Evolutionary conservation across 2,113 vertebrate species (phyloP).

Genomic region (Clarias gariepinus): DNA sequence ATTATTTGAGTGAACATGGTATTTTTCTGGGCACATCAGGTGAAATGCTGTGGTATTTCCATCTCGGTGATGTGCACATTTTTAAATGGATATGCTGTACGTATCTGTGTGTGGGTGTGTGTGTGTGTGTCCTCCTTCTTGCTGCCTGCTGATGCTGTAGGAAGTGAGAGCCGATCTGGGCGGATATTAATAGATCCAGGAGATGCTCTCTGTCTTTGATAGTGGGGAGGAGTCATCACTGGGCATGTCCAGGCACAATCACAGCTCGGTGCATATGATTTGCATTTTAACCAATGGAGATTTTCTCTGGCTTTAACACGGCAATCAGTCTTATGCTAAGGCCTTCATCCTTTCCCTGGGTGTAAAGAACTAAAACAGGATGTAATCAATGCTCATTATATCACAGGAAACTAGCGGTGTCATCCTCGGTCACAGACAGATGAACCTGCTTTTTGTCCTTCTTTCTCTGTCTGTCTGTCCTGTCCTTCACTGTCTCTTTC

Average conservation of each 20-base stretch:
- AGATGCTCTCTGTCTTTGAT: conserved; percentile 40
- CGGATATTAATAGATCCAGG: conserved; percentile 64
- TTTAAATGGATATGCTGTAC: background rate
- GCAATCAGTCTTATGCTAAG: background rate
- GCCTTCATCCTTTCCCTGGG: background rate
- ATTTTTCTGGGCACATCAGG: background rate
- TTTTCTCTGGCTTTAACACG: background rate
- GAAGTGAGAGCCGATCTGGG: conserved; percentile 57
- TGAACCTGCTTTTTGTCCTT: background rate
- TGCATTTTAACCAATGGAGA: background rate
- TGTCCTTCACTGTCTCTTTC: conserved; percentile 20
- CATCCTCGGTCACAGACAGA: background rate
- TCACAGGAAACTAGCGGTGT: conserved; percentile 18
- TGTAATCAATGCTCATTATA: conserved; percentile 12
- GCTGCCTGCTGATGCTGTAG: conserved; percentile 59
- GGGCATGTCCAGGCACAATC: conserved; percentile 31
- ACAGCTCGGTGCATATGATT: background rate
- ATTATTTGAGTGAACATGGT: background rate
- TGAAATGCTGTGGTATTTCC: background rate
- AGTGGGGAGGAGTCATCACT: conserved; percentile 39
- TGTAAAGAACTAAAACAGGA: background rate
- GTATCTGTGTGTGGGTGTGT: conserved; percentile 45
- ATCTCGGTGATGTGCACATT: background rate
- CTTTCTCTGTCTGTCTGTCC: conserved; percentile 41
- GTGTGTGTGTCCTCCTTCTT: conserved; percentile 54